phyloP scores from a whole-genome alignment of 2,113 vertebrate species.

The Aspidoscelis tigris region DNA sequence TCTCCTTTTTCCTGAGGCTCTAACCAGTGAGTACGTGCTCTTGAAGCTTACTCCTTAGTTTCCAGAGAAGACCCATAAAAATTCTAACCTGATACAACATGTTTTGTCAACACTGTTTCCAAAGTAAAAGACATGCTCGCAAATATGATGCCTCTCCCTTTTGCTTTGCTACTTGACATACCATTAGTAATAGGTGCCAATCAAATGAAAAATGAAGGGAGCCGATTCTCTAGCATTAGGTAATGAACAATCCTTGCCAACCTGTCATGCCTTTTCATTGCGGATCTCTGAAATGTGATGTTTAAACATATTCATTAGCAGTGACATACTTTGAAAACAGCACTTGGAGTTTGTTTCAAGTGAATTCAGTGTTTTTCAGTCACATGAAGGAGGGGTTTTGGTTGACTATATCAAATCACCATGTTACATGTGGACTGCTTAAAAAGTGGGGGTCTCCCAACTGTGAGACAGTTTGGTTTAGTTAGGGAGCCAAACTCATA shows the following conservation, averaged over 20 bases:
- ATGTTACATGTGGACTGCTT: background rate
- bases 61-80: conserved; percentile 16
- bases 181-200: conserved; percentile 27
- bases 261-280: conserved; percentile 37
- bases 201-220: conserved; percentile 5
- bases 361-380: conserved; percentile 9
- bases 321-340: conserved; percentile 24
- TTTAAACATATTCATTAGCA: conserved; percentile 25
- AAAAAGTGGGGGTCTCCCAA: too few relatives aligned
- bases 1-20: background rate
- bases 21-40: background rate
- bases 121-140: conserved; percentile 44
- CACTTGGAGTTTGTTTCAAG: conserved; percentile 18
- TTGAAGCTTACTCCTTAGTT: conserved; percentile 16
- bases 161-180: conserved; percentile 7
- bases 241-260: conserved; percentile 27
- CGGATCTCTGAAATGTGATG: conserved; percentile 24
- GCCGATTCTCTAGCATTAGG: conserved; percentile 20
- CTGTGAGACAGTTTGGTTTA: too few relatives aligned
- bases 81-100: background rate
- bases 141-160: background rate
- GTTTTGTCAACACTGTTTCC: conserved; percentile 48
- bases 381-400: background rate
- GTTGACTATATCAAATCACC: background rate
- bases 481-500: too few relatives aligned